Evolutionary conservation across 2,797 vertebrate species (phyloP), one percentile per base, ranked within the genome.

Genomic region (Xenentodon cancila): DNA sequence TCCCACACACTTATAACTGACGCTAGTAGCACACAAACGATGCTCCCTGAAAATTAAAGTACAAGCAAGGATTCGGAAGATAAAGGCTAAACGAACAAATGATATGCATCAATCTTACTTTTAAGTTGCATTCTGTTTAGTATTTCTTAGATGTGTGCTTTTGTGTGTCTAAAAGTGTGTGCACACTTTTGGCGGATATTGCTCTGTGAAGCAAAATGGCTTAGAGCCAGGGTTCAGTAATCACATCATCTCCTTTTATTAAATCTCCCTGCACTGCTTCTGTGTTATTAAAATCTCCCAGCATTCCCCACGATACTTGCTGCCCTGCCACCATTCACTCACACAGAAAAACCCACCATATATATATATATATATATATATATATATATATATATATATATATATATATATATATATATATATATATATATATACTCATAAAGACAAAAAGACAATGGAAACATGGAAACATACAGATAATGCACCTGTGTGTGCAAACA

Each of bases 171-270:
- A 56, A 68, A 67, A 70, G 83, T 73, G 84, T 68, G 75, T 57
- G 84, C 40, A 74, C 79, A 83, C 80, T 87, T 86, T 88, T 49
- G 87, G 92, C 92, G 93, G 94, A 95, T 95, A 95, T 96, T 95
- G 89, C 94, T 92, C 90, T 91, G 92, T 92, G 94, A 93, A 92
- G 92, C 89, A 93, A 92, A 92, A 92, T 94, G 94, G 95, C 95
- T 95, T 92, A 75, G 92, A 94, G 95, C 94, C 95, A 95, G 92
- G 92, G 91, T 94, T 93, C 91, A 92, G 93, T 96, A 96, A 96
- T 96, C 95, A 96, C 95, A 96, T 96, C 95, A 96, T 95, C 94
- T 95, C 95, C 92, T 92, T 95, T 96, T 96, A 96, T 96, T 96
- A 95, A 95, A 96, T 96, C 95, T 96, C 94, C 91, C 94, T 94